These are phyloP conservation scores for Bradypodion ventrale DNA, from an alignment of 2,797 vertebrate species.

Conservation along the genomic window DNA sequence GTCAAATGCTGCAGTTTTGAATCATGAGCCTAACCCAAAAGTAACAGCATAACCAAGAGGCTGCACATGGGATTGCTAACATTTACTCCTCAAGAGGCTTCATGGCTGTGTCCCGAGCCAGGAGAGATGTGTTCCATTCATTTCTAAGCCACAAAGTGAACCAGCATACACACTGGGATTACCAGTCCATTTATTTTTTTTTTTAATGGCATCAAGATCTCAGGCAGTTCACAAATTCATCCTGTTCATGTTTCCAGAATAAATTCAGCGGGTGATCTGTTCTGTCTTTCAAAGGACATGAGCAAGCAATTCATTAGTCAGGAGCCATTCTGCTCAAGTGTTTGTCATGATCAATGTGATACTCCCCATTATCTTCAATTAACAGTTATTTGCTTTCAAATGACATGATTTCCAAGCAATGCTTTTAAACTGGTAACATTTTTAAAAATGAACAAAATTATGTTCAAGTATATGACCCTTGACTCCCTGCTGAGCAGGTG, in stretches of 20 bases:
- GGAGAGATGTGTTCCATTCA: not conserved
- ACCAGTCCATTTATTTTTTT: not conserved
- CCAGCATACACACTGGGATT: not conserved
- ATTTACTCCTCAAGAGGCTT: no score
- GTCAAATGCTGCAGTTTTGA: not conserved
- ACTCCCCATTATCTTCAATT: conserved; percentile 7
- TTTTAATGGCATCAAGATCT: not conserved
- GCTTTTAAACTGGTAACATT: conserved; percentile 1
- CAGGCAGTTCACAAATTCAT: not conserved
- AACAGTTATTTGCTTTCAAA: conserved; percentile 31
- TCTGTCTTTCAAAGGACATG: conserved; percentile 6
- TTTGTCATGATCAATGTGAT: not conserved
- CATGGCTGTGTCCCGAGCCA: no score
- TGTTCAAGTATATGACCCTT: conserved; percentile 31
- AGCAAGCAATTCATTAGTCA: conserved; percentile 14
- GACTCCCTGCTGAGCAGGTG: conserved; percentile 26
- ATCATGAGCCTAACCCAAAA: not conserved
- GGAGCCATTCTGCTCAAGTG: conserved; percentile 11
- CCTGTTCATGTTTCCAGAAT: conserved; percentile 25
- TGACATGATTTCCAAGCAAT: conserved; percentile 1
- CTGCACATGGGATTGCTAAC: not conserved
- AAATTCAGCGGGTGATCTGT: not conserved
- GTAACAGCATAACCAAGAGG: no score
- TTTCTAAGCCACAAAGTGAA: not conserved
- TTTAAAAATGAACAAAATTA: not conserved